phyloP scores from a whole-genome alignment of 2,797 vertebrate species.

The Alfaro cultratus region DNA sequence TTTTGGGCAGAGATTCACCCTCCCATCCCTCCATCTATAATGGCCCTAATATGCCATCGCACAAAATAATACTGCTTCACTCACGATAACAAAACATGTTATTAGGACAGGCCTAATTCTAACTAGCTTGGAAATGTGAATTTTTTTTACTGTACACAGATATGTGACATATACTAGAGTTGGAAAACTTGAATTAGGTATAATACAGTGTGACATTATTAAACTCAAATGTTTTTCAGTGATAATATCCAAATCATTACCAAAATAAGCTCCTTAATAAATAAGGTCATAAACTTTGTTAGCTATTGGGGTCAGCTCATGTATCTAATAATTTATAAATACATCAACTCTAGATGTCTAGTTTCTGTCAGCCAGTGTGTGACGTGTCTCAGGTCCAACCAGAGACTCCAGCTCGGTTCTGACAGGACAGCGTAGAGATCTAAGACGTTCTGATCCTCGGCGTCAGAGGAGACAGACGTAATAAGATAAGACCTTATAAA shows the following conservation, averaged over 20 bases:
- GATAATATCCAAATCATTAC: background rate
- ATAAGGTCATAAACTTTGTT: background rate
- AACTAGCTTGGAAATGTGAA: background rate
- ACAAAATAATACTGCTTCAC: no score
- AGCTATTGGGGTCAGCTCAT: background rate
- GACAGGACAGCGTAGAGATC: conserved; percentile 32
- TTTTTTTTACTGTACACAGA: background rate
- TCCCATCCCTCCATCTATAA: no score
- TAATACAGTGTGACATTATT: background rate
- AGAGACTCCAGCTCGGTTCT: conserved; percentile 51
- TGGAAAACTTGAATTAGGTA: background rate
- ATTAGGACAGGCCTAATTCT: background rate
- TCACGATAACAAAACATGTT: no score
- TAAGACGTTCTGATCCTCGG: background rate
- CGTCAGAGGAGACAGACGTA: no score
- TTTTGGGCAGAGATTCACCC: no score
- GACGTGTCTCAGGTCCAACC: conserved; percentile 13
- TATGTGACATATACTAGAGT: background rate
- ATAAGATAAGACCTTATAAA: background rate
- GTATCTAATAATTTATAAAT: background rate
- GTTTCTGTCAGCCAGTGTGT: background rate
- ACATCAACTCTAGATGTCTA: background rate
- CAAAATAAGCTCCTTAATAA: background rate
- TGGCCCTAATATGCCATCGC: no score
- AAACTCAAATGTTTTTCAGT: background rate